These are phyloP conservation scores for Oreochromis spilurus DNA, from an alignment of 2,113 vertebrate species.

Conservation along the genomic window DNA sequence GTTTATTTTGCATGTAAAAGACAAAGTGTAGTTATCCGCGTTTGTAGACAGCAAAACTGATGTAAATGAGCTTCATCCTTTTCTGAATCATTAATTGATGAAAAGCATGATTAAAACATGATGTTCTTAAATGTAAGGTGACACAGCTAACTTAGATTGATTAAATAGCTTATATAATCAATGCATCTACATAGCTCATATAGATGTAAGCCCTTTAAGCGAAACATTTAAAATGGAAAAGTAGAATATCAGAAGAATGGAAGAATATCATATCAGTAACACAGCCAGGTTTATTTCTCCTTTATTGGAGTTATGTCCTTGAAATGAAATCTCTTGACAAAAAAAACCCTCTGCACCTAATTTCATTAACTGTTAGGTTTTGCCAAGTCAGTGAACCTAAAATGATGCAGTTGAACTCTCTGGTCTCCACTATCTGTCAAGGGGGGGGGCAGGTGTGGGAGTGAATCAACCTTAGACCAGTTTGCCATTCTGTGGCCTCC, in stretches of 20 bases:
- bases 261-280: background rate
- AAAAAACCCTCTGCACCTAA: conserved; percentile 39
- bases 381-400: conserved; percentile 68
- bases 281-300: background rate
- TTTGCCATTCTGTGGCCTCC: conserved; percentile 4
- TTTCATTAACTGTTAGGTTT: conserved; percentile 64
- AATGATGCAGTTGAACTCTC: conserved; percentile 59
- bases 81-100: background rate
- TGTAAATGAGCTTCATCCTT: background rate
- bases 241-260: accelerated
- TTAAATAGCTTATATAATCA: background rate
- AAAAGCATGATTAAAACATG: background rate
- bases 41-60: background rate
- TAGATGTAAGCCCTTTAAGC: background rate
- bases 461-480: background rate
- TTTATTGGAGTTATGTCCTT: conserved; percentile 47
- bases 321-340: conserved; percentile 41
- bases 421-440: conserved; percentile 20
- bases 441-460: background rate
- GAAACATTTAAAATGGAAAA: background rate
- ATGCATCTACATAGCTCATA: background rate
- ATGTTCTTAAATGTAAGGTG: background rate
- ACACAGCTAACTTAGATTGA: background rate
- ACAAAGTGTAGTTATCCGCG: background rate
- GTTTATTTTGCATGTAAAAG: background rate